Evolutionary conservation across 2,888 invertebrate species (phyloP).

Genomic region (Microplitis manilae): DNA sequence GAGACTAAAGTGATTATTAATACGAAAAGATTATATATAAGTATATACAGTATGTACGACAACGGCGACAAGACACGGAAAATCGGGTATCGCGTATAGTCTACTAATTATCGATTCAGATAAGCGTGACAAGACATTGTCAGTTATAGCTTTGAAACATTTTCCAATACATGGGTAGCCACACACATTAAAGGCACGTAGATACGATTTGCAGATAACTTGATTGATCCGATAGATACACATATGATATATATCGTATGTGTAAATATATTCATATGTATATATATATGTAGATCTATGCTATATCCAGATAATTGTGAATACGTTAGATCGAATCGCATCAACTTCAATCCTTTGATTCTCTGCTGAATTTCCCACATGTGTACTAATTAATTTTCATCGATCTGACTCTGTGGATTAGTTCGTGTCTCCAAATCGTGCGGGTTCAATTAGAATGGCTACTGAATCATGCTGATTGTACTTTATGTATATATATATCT

Average conservation of each 20-base stretch:
- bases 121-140: slow-evolving; percentile 1
- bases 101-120: background rate
- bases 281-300: slow-evolving; percentile 5
- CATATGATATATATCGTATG: background rate
- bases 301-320: background rate
- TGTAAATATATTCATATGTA: background rate
- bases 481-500: background rate
- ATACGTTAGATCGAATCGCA: slow-evolving; percentile 17
- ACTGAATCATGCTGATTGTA: slow-evolving; percentile 30
- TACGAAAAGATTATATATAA: background rate
- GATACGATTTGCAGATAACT: background rate
- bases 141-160: background rate
- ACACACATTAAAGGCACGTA: background rate
- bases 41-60: background rate
- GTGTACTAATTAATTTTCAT: slow-evolving; percentile 25
- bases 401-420: slow-evolving; percentile 16
- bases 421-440: slow-evolving; percentile 7
- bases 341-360: slow-evolving; percentile 2
- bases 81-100: background rate
- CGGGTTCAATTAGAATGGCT: slow-evolving; percentile 27
- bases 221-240: slow-evolving; percentile 23
- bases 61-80: background rate
- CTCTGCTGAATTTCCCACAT: slow-evolving; percentile 16
- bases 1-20: slow-evolving; percentile 1
- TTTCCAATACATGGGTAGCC: background rate